phyloP scores from a whole-genome alignment of 92 coral and sea anemone species.

The Anthopleura xanthogrammica region DNA sequence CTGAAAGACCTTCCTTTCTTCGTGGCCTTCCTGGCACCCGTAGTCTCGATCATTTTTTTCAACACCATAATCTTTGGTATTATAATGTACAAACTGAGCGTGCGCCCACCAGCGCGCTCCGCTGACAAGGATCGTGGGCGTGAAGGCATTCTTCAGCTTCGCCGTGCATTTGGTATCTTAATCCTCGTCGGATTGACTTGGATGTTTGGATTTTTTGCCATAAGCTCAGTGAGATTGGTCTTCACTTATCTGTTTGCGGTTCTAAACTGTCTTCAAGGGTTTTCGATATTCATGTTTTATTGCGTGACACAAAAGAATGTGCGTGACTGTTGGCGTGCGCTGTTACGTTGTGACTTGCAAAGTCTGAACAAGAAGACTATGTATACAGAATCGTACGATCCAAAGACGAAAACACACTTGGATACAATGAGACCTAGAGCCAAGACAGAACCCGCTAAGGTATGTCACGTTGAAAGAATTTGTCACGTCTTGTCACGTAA shows the following conservation, averaged over 20 bases:
- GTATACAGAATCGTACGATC: constrained; percentile 89
- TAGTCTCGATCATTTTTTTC: constrained; percentile 67
- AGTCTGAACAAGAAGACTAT: constrained; percentile 76
- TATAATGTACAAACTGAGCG: constrained; percentile 95
- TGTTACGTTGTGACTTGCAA: constrained; percentile 79
- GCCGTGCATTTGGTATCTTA: constrained; percentile 91
- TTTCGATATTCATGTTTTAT: constrained; percentile 89
- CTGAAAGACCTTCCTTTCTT: constrained; percentile 84
- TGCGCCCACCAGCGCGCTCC: constrained; percentile 85
- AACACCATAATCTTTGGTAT: constrained; percentile 74
- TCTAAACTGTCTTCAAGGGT: constrained; percentile 91
- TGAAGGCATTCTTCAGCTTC: constrained; percentile 72
- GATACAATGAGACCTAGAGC: constrained; percentile 89
- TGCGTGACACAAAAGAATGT: constrained; percentile 95
- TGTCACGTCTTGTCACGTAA: constrained; percentile 2
- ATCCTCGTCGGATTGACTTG: constrained; percentile 94
- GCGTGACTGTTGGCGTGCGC: constrained; percentile 94
- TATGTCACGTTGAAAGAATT: not conserved
- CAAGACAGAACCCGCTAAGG: constrained; percentile 73
- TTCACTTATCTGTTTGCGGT: constrained; percentile 84
- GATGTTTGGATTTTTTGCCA: constrained; percentile 92
- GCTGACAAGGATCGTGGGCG: constrained; percentile 79
- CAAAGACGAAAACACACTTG: constrained; percentile 75
- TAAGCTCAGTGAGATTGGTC: constrained; percentile 77
- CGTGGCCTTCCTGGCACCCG: constrained; percentile 87